Evolutionary conservation across 1,140 invertebrate species (phyloP).

Genomic region (Dermatophagoides farinae): DNA sequence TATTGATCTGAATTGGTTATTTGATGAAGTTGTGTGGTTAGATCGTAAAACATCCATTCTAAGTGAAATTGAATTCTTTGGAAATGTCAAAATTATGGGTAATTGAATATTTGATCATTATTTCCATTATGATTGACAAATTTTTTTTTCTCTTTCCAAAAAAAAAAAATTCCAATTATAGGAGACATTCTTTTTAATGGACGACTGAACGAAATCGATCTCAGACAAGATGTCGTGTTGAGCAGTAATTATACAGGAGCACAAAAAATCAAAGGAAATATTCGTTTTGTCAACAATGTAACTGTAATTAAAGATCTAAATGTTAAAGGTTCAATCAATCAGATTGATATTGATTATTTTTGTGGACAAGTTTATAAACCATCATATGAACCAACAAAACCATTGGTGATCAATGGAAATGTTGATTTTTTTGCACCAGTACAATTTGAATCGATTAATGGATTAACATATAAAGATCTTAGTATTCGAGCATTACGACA

Average conservation of each 20-base stretch:
- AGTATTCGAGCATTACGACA: neutral
- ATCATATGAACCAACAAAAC: neutral
- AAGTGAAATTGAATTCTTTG: neutral
- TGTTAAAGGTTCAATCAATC: neutral
- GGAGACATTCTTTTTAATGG: slow-evolving; percentile 1
- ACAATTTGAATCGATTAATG: neutral
- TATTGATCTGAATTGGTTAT: neutral
- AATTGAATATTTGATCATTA: neutral
- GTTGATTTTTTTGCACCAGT: neutral
- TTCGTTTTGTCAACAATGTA: neutral
- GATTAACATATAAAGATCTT: neutral
- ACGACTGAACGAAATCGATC: neutral
- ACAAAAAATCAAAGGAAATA: neutral
- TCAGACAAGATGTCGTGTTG: neutral
- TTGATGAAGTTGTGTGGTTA: neutral
- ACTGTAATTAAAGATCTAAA: neutral
- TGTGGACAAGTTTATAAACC: neutral
- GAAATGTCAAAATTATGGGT: neutral
- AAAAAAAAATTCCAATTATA: neutral
- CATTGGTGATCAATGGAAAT: slow-evolving; percentile 4
- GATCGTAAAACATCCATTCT: neutral
- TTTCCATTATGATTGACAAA: neutral
- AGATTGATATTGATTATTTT: neutral
- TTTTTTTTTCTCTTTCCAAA: neutral
- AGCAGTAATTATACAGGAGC: neutral